These are phyloP conservation scores for Dromococcyx pavoninus DNA, from an alignment of 2,797 vertebrate species.

Conservation along the genomic window DNA sequence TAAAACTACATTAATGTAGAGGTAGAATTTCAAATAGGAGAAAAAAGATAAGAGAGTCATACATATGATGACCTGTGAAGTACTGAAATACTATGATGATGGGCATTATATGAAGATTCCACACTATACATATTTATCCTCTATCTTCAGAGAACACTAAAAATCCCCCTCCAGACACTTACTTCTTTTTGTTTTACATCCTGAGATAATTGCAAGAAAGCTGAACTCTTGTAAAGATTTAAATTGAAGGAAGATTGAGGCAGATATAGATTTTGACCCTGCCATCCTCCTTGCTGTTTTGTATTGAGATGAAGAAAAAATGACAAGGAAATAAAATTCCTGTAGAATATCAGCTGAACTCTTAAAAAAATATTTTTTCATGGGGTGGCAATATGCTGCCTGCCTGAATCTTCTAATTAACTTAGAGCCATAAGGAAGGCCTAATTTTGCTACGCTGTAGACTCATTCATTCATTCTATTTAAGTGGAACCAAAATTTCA, in stretches of 20 bases:
- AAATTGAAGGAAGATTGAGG: background rate
- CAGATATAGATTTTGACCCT: background rate
- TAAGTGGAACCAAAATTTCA: background rate
- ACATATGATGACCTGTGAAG: background rate
- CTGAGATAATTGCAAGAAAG: background rate
- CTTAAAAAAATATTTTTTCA: background rate
- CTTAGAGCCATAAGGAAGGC: background rate
- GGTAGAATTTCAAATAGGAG: background rate
- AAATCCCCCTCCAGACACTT: accelerated
- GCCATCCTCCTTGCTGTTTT: background rate
- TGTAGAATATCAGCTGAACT: background rate
- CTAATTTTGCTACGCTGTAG: background rate
- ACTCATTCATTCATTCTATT: background rate
- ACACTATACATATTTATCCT: background rate
- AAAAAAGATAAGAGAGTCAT: background rate
- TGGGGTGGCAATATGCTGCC: background rate
- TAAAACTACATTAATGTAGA: conserved; percentile 45
- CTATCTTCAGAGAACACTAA: background rate
- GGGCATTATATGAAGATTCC: background rate
- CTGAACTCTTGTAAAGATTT: background rate
- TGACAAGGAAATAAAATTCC: background rate
- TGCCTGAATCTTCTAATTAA: background rate
- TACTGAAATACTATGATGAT: background rate
- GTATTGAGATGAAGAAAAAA: background rate
- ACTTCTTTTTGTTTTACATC: background rate